phyloP scores from a whole-genome alignment of 2,797 vertebrate species.

The Menidia menidia region DNA sequence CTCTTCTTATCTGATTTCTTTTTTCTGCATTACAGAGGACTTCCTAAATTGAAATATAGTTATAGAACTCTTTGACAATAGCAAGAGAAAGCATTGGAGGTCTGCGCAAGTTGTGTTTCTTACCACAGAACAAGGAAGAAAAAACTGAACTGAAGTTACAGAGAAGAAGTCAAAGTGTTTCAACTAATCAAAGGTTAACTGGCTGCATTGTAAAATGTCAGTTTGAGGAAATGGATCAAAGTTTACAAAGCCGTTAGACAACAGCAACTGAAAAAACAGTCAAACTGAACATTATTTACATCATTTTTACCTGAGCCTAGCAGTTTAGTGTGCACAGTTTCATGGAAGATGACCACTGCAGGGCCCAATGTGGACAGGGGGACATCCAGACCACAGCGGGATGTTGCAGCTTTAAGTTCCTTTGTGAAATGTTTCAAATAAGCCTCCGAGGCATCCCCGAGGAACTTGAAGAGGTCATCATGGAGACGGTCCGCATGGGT shows the following conservation, averaged over 20 bases:
- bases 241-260: not conserved
- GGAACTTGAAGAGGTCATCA: constrained; percentile 98
- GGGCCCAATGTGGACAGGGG: constrained; percentile 96
- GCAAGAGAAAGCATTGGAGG: not conserved
- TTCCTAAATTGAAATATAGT: not conserved
- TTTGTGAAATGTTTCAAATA: constrained; percentile 98
- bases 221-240: not conserved
- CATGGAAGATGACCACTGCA: constrained; percentile 98
- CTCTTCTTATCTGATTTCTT: not conserved
- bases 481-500: constrained; percentile 97
- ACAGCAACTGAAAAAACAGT: too few relatives aligned
- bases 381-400: constrained; percentile 96
- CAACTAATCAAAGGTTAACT: not conserved
- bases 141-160: not conserved
- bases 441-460: constrained; percentile 96
- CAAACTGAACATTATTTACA: not conserved
- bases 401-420: constrained; percentile 96
- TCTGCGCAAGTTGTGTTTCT: constrained; percentile 7
- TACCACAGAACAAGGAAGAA: not conserved
- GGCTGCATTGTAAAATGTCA: not conserved
- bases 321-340: constrained; percentile 97
- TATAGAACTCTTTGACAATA: not conserved
- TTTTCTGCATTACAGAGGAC: not conserved
- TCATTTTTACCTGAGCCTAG: constrained; percentile 85
- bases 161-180: not conserved